Base-by-base conservation (phyloP, 2,113 vertebrate genomes). In the Holacanthus passer region DNA sequence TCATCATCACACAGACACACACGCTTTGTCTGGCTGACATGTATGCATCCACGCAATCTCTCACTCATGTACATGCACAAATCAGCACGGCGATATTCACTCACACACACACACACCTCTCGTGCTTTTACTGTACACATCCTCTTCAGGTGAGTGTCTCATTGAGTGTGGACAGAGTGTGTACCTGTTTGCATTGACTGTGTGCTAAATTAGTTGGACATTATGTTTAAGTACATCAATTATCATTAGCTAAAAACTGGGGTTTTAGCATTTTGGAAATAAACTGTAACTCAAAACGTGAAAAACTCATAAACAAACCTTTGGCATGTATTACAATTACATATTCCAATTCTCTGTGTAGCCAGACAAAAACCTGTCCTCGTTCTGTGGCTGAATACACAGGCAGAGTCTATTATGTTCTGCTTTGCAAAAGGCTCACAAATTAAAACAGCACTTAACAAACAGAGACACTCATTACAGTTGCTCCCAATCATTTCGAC, bases 401-500 rank as follows among this genome's bases (percentile, higher is more conserved):
- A 20, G 31, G 39, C 52, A 31, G 35, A 71, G 64, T 87, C 29
- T 29, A 77, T 77, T 58, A 62, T 5, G 17, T 24, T 73, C 3
- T 17, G 47, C 64, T 77, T 70, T 77, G 67, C 66, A 53, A 66
- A 67, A 75, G 70, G 32, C 70, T 74, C 43, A 37, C 72, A 64
- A 87, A 88, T 88, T 72, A 77, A 90, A 88, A 67, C 81, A 50
- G 74, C 78, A 14, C 72, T 82, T 83, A 86, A 73, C 64, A 81
- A 89, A 88, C 72, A 79, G 6, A 76, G 48, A 12, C 52, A 16
- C 77, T 85, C 31, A 65, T 85, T 83, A 56, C 19, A 31, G 43
- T 48, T 77, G 43, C 63, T 79, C 74, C 66, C 43, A 82, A 35
- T 81, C 41, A 47, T 52, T 84, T 64, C 56, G 58, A 19, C 77